Base-by-base conservation (phyloP, 2,113 vertebrate species). In the Ceyx melanurus region DNA sequence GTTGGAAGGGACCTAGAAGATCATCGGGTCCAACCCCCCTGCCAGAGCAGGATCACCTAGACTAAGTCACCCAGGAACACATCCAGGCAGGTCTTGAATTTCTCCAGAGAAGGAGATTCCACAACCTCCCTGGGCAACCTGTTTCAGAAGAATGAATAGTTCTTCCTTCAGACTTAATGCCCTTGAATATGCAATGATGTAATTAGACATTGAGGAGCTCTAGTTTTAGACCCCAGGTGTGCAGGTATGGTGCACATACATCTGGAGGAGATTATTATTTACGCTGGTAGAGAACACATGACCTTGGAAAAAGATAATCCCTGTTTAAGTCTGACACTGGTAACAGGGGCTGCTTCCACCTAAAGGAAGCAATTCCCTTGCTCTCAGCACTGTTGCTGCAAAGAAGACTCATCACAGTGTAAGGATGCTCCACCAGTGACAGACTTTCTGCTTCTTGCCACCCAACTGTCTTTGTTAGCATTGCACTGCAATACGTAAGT, bases 81-180 rank as follows among this genome's bases (percentile, higher is more conserved):
- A 35, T 35, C 35, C 35, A 35, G 35, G 35, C 35, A 35, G 35
- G 35, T 35, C 35, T 35, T 35, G 35, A 35, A 35, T 35, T 35
- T 35, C 35, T 35, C 35, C 35, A 35, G 35, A 35, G 35, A 35
- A 35, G 35, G 35, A 35, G 35, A 35, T 35, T 35, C 35, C 35
- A 35, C 35, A 35, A 35, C 35, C 35, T 35, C 35, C 35, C 35
- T 35, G 35, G 35, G 35, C 35, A 35, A 35, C 35, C 37, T 10
- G 4, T 37, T 37, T 11, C 37, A 37, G 37, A 37, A 82, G 89
- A 89, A 51, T 23, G 53, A 75, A 58, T 54, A 79, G 85, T 72
- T 89, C 83, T 95, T 95, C 86, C 78, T 89, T 90, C 91, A 91
- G 71, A 76, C 45, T 33, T 70, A 73, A 22, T 74, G 37, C 53